Conservation (phyloP, 2,797 vertebrate species). For the Picus viridis region DNA sequence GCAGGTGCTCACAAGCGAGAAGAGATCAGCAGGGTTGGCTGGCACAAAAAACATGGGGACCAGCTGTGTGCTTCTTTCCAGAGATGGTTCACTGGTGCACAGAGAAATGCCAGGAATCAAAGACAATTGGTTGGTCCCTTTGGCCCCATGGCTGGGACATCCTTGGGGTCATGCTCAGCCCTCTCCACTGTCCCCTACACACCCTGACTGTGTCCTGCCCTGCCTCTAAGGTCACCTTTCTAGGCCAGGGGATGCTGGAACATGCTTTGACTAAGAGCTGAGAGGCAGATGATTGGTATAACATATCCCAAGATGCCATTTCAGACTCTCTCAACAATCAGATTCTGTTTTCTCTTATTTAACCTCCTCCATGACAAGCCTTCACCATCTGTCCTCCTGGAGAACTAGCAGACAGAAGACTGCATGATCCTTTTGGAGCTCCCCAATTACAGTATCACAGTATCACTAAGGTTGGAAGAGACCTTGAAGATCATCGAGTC, state of each 20-base stretch:
- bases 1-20: background rate
- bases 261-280: background rate
- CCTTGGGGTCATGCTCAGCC: accelerated
- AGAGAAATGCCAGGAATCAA: background rate
- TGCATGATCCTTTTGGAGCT: background rate
- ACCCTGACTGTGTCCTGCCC: background rate
- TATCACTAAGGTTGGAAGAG: too few species aligned
- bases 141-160: background rate
- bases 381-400: background rate
- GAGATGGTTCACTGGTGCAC: background rate
- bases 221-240: background rate
- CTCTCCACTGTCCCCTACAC: background rate
- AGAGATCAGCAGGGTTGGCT: background rate
- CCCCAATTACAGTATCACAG: too few species aligned
- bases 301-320: background rate
- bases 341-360: background rate
- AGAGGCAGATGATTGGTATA: background rate
- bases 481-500: too few species aligned
- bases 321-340: background rate
- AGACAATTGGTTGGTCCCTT: accelerated
- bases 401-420: background rate
- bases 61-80: background rate
- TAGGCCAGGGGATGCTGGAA: background rate
- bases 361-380: background rate
- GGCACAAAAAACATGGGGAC: accelerated